Percentiles rank a stretch among this genome's conserved stretches.
phyloP scores from a whole-genome alignment of 1,140 invertebrate species.

The Drosophila malerkotliana region DNA sequence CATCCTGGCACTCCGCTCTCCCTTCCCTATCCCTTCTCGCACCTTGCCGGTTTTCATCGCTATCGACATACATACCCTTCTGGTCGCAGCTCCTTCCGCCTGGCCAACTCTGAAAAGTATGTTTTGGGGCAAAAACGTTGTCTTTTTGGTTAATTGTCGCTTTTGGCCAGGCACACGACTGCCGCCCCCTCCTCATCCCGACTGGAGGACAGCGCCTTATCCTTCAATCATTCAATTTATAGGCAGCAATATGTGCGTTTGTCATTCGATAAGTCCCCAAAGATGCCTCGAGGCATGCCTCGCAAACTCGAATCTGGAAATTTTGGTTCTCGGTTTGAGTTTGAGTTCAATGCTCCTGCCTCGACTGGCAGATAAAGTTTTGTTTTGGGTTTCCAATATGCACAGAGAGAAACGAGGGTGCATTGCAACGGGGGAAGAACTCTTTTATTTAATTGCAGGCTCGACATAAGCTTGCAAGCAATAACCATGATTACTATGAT shows the following conservation, averaged over 20 bases:
- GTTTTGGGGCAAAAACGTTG: conserved; percentile 34
- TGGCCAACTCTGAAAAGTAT: conserved; percentile 19
- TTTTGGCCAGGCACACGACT: conserved; percentile 58
- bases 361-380: conserved; percentile 36
- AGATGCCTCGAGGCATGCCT: conserved; percentile 46
- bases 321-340: conserved; percentile 8
- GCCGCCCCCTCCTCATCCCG: neutral
- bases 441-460: too few relatives aligned
- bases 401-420: conserved; percentile 12
- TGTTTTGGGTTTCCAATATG: conserved; percentile 23
- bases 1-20: conserved; percentile 4
- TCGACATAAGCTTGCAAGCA: too few relatives aligned
- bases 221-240: conserved; percentile 72
- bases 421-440: too few relatives aligned
- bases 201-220: conserved; percentile 17
- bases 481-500: neutral
- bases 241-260: conserved; percentile 49
- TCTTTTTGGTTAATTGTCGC: conserved; percentile 58
- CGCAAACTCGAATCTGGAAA: conserved; percentile 8
- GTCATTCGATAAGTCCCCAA: conserved; percentile 57
- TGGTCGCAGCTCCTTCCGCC: neutral
- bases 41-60: neutral
- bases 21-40: conserved; percentile 2
- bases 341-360: conserved; percentile 48
- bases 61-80: neutral